Evolutionary conservation across 2,113 vertebrate species (phyloP).

Genomic region (Dipodomys ordii): DNA sequence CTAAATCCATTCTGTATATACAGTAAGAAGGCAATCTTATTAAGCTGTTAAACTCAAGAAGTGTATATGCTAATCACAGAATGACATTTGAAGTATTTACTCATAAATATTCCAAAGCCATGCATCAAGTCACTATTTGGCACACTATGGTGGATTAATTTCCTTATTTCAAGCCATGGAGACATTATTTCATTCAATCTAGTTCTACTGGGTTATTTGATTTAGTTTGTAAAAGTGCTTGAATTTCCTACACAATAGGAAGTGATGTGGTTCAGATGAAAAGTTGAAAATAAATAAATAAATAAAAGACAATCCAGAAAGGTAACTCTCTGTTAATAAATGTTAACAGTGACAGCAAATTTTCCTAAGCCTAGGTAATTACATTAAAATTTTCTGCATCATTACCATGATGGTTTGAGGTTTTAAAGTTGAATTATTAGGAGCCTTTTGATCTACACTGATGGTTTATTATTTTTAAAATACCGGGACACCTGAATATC

Average conservation of each 20-base stretch:
- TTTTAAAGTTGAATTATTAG: slow-evolving; percentile 55
- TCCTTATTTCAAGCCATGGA: neutral
- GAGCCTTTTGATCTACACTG: slow-evolving; percentile 36
- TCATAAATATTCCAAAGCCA: neutral
- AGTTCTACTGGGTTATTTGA: neutral
- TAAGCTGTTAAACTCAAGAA: neutral
- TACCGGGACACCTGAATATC: neutral
- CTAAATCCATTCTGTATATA: neutral
- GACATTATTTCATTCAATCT: neutral
- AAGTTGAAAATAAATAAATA: neutral
- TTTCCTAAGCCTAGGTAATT: slow-evolving; percentile 56
- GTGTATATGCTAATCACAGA: neutral
- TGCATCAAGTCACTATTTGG: neutral
- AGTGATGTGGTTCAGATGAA: neutral
- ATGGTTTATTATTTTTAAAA: slow-evolving; percentile 26
- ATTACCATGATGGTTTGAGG: slow-evolving; percentile 35
- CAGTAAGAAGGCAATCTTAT: neutral
- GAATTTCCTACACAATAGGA: slow-evolving; percentile 24
- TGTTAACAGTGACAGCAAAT: slow-evolving; percentile 42
- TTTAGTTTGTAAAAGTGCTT: slow-evolving; percentile 31
- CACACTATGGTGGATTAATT: neutral
- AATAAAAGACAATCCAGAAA: neutral
- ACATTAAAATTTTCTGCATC: slow-evolving; percentile 30
- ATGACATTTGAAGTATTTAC: neutral
- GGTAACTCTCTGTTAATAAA: slow-evolving; percentile 24